Evolutionary conservation across 2,113 vertebrate species (phyloP), one percentile per base, ranked within the genome.

Genomic region (Hoplias malabaricus): DNA sequence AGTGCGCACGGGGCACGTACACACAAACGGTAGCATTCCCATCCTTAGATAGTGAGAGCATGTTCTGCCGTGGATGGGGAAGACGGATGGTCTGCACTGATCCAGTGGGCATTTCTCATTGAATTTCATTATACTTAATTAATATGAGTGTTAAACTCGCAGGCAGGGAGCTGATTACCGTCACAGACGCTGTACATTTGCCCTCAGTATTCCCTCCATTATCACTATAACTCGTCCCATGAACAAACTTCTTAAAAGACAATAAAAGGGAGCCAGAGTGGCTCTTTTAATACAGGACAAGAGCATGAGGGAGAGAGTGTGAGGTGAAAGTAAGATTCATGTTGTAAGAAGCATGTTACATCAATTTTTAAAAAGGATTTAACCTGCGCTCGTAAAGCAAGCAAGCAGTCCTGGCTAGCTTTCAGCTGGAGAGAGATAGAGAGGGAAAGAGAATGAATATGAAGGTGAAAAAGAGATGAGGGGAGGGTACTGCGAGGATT

Each of bases 401-500:
- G 72, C 82, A 86, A 70, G 57, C 75, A 62, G 71, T 72, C 83
- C 68, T 89, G 87, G 87, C 78, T 36, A n/a, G 42, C 73, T 75
- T 82, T 86, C 83, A 86, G 83, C 27, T 36, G 33, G 46, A 42
- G 29, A 13, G 27, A 56, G 10, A 21, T 16, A 19, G 29, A 59
- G 77, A 53, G 46, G 40, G 31, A 16, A 50, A 66, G 40, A 71
- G 13, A 63, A n/a, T 36, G 62, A 56, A 40, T 4, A 48, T 34
- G 33, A 48, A 69, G 59, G 14, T 13, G 25, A 42, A 67, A 69
- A 31, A 73, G 23, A 0, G 13, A 3, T 5, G 0, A 31, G 2
- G 25, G 23, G 16, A 93, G 95, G 92, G 94, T 94, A 94, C 91
- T 92, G 87, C 91, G 91, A 82, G 89, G 89, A 93, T 92, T 92